Percentiles rank a stretch among this genome's conserved stretches.
These are phyloP conservation scores for Spheniscus humboldti DNA, from an alignment of 2,797 vertebrate species.

Conservation along the genomic window DNA sequence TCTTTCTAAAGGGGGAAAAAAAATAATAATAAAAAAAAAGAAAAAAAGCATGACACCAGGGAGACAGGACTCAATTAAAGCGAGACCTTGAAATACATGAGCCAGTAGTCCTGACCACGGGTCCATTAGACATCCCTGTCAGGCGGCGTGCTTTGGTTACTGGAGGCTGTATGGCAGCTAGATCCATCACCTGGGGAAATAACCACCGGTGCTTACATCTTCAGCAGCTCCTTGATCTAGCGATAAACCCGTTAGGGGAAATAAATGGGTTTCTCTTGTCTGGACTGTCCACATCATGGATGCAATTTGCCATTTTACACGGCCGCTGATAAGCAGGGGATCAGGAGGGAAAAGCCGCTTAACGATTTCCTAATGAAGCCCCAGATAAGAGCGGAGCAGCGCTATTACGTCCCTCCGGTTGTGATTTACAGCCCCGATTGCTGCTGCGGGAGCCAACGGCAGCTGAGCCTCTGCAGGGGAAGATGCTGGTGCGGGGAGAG, in stretches of 20 bases:
- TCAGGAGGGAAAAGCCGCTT: background rate
- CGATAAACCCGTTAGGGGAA: constrained; percentile 50
- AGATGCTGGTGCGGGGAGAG: background rate
- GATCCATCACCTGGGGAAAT: constrained; percentile 46
- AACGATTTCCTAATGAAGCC: background rate
- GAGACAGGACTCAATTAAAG: constrained; percentile 46
- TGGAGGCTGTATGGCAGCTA: background rate
- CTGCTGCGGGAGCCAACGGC: background rate
- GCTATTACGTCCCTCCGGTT: background rate
- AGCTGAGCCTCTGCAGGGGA: background rate
- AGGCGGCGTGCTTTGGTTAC: background rate
- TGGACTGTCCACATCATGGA: background rate
- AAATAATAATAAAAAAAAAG: background rate
- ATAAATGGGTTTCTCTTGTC: constrained; percentile 42
- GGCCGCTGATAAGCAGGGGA: background rate
- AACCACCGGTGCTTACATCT: constrained; percentile 31
- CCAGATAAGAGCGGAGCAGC: background rate
- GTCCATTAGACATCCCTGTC: background rate
- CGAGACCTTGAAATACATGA: constrained; percentile 1
- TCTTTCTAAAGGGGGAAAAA: background rate
- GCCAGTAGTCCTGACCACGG: background rate
- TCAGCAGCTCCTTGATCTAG: constrained; percentile 30
- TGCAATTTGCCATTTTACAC: background rate
- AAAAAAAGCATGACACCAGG: background rate
- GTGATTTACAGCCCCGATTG: background rate